Conservation (phyloP, 2,888 invertebrate genomes). For the Drosophila birchii region DNA sequence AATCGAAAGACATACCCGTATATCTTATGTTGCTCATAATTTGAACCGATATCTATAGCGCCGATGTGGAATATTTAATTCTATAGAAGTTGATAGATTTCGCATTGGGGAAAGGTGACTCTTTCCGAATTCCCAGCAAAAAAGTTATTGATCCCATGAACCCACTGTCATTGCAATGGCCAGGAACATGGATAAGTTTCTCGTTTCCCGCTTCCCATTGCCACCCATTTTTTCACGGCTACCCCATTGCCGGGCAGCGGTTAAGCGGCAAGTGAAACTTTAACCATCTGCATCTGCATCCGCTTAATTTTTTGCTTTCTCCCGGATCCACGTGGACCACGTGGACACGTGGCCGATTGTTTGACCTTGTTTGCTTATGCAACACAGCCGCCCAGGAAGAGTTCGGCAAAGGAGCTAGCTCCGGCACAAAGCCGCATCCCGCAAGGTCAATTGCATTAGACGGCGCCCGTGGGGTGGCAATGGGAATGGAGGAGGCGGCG, state of each 20-base stretch:
- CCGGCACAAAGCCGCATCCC: constrained; percentile 21
- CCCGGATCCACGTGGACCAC: background rate
- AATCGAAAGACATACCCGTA: background rate
- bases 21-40: background rate
- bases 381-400: constrained; percentile 9
- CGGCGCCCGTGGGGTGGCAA: constrained; percentile 9
- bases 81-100: background rate
- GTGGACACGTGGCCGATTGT: constrained; percentile 14
- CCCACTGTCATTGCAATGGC: background rate
- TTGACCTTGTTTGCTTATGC: constrained; percentile 32
- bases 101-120: background rate
- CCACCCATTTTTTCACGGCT: background rate
- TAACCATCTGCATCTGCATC: constrained; percentile 11
- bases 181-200: background rate
- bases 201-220: background rate
- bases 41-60: background rate
- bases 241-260: background rate
- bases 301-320: background rate
- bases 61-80: background rate
- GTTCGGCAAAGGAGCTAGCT: constrained; percentile 3
- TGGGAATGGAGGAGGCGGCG: background rate
- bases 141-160: background rate
- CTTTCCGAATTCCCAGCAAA: too few relatives aligned
- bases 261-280: constrained; percentile 11
- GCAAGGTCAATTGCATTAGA: constrained; percentile 50